phyloP scores from a whole-genome alignment of 2,113 vertebrate species.

The Cololabis saira region DNA sequence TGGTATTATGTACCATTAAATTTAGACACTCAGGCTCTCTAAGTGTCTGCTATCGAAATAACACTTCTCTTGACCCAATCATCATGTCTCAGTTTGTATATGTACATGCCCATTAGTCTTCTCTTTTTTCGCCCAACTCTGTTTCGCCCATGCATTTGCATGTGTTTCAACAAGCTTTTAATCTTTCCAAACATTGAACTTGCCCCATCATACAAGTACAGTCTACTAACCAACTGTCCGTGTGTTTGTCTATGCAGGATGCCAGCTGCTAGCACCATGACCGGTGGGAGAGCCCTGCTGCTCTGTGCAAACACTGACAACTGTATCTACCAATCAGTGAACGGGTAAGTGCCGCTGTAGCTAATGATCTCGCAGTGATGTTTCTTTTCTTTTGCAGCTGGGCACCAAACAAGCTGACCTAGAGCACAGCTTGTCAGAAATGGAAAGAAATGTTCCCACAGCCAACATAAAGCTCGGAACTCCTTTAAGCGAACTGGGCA shows the following conservation, averaged over 20 bases:
- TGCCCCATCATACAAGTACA: too few species aligned
- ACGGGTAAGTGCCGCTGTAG: conserved; percentile 79
- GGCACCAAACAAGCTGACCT: neutral
- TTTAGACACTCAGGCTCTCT: too few species aligned
- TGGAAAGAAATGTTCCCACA: too few species aligned
- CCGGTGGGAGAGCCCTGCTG: conserved; percentile 82
- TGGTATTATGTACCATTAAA: too few species aligned
- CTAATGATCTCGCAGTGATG: neutral
- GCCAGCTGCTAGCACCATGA: conserved; percentile 92
- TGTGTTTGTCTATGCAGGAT: conserved; percentile 69
- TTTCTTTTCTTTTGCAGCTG: neutral
- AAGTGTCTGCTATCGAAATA: too few species aligned
- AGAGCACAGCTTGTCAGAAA: neutral
- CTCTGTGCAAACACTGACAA: conserved; percentile 87
- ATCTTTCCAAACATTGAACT: too few species aligned
- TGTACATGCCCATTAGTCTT: too few species aligned
- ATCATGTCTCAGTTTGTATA: too few species aligned
- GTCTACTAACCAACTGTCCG: conserved; percentile 6
- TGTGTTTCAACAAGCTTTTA: too few species aligned
- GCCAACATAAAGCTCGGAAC: neutral
- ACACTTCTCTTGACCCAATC: too few species aligned
- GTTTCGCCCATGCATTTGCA: too few species aligned
- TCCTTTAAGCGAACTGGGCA: conserved; percentile 8
- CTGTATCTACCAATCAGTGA: conserved; percentile 81
- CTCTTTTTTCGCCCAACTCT: too few species aligned